Conservation (phyloP, 2,113 vertebrate species). For the Ceyx cyanopectus region DNA sequence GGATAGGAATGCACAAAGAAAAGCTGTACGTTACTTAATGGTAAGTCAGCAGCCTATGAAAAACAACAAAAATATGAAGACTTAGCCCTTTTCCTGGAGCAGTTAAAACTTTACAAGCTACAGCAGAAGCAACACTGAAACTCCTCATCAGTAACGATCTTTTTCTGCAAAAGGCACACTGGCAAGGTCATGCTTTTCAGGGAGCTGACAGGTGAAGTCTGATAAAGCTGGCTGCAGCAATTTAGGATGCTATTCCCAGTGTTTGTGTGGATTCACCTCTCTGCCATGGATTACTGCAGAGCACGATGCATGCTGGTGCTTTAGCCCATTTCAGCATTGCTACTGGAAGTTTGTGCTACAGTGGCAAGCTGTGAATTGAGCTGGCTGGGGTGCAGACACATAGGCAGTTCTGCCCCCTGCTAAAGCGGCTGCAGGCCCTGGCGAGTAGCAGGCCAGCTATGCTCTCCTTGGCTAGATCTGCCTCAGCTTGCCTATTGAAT, state of each 20-base stretch:
- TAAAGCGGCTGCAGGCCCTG: neutral
- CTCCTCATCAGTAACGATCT: neutral
- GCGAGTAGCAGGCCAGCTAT: neutral
- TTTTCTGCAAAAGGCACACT: neutral
- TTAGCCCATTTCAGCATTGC: neutral
- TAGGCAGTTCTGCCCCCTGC: neutral
- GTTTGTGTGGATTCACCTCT: neutral
- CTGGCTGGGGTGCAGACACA: neutral
- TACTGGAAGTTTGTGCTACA: neutral
- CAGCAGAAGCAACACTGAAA: neutral
- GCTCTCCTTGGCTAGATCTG: neutral
- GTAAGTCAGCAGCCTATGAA: neutral
- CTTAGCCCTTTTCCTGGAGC: neutral
- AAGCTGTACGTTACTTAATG: neutral
- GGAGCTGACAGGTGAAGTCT: neutral
- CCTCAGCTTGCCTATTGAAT: slow-evolving; percentile 4
- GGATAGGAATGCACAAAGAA: neutral
- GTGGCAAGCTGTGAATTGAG: rapidly evolving
- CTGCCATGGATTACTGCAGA: neutral
- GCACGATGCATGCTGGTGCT: rapidly evolving
- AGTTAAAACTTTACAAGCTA: neutral
- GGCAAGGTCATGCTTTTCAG: neutral
- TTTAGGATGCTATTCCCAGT: neutral
- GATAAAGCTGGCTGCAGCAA: neutral
- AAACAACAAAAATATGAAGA: neutral